Conservation (phyloP, 2,797 vertebrate genomes). For the Notolepis coatsorum region DNA sequence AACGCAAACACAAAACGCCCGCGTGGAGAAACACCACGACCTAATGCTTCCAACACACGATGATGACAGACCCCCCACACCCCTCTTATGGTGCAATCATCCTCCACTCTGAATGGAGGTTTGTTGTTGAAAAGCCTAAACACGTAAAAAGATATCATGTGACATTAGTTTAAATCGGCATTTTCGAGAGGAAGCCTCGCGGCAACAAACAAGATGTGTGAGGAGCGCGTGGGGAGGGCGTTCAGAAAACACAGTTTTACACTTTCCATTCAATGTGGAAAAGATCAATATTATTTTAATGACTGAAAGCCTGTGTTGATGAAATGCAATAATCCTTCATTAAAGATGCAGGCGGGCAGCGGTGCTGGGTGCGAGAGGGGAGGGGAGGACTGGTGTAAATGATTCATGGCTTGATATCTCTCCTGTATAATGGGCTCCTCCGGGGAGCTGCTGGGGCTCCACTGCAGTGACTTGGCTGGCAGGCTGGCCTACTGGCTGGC, state of each 20-base stretch:
- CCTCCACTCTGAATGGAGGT: conserved; percentile 24
- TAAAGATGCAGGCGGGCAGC: conserved; percentile 89
- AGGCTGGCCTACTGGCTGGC: conserved; percentile 59
- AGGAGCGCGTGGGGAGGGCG: conserved; percentile 2
- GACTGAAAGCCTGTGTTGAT: conserved; percentile 90
- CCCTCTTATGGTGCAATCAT: conserved; percentile 31
- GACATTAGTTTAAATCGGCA: conserved; percentile 35
- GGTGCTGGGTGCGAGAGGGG: conserved; percentile 47
- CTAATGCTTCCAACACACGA: conserved; percentile 27
- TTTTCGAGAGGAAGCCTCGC: conserved; percentile 27
- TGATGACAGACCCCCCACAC: conserved; percentile 39
- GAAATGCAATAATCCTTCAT: conserved; percentile 94
- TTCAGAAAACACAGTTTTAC: conserved; percentile 27
- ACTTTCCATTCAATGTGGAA: conserved; percentile 49
- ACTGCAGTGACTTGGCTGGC: conserved; percentile 67
- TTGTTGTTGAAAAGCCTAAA: conserved; percentile 49
- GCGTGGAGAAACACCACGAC: conserved; percentile 36
- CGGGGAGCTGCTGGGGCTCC: conserved; percentile 77
- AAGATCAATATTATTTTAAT: conserved; percentile 91
- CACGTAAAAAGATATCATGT: conserved; percentile 20
- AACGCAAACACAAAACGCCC: conserved; percentile 49
- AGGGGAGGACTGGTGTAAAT: conserved; percentile 85
- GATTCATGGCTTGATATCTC: conserved; percentile 92
- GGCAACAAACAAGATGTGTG: conserved; percentile 35
- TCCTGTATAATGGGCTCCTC: conserved; percentile 88